Conservation (phyloP, 2,113 vertebrate genomes). For the Chitala chitala region DNA sequence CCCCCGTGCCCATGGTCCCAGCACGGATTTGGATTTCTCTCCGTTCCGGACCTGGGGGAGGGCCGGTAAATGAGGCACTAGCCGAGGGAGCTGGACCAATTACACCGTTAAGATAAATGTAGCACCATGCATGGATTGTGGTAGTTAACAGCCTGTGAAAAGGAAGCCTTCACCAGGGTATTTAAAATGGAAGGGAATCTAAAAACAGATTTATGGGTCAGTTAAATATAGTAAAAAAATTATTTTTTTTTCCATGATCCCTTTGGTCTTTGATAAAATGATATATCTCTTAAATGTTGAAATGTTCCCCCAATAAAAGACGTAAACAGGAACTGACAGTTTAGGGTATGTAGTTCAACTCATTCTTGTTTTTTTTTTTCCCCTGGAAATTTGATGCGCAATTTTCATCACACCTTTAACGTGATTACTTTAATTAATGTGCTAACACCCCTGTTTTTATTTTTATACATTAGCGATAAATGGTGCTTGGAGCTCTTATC, state of each 20-base stretch:
- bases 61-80: conserved; percentile 67
- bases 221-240: conserved; percentile 77
- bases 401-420: conserved; percentile 66
- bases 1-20: too few species aligned
- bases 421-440: conserved; percentile 72
- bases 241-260: conserved; percentile 58
- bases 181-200: conserved; percentile 73
- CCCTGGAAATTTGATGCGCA: conserved; percentile 64
- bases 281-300: conserved; percentile 69
- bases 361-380: conserved; percentile 56
- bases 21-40: conserved; percentile 71
- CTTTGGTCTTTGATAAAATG: conserved; percentile 71
- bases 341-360: conserved; percentile 58
- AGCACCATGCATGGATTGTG: conserved; percentile 69
- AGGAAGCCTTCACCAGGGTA: conserved; percentile 63
- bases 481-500: conserved; percentile 30
- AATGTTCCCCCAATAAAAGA: conserved; percentile 61
- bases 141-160: conserved; percentile 68
- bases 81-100: conserved; percentile 74
- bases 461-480: conserved; percentile 48
- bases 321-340: conserved; percentile 71
- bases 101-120: conserved; percentile 73
- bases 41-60: conserved; percentile 59
- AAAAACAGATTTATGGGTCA: conserved; percentile 82
- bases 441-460: conserved; percentile 56